phyloP scores from a whole-genome alignment of 2,888 invertebrate genomes.

The Lithophane socia region DNA sequence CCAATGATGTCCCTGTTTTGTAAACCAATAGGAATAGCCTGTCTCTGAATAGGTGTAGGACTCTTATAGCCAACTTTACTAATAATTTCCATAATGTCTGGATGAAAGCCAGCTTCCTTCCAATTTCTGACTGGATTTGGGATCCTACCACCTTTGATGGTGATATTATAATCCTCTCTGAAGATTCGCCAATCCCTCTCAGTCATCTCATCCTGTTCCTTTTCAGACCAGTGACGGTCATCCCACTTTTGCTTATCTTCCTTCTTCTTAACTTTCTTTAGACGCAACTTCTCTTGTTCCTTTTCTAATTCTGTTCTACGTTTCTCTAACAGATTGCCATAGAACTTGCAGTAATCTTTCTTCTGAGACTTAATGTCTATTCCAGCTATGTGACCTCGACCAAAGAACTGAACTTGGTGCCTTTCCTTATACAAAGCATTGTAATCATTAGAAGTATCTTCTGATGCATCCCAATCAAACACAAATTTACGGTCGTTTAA shows the following conservation, averaged over 20 bases:
- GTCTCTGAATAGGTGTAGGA: conserved; percentile 99
- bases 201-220: conserved; percentile 98
- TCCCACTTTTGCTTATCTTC: conserved; percentile 99
- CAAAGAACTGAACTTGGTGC: conserved; percentile 99
- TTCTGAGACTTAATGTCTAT: conserved; percentile 99
- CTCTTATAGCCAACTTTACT: conserved; percentile 98
- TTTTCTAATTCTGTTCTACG: conserved; percentile 99
- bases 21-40: conserved; percentile 99
- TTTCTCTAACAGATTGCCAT: conserved; percentile 98
- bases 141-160: conserved; percentile 99
- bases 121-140: conserved; percentile 98
- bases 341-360: conserved; percentile 98
- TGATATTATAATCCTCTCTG: conserved; percentile 99
- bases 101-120: conserved; percentile 97
- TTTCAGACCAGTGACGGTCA: conserved; percentile 99
- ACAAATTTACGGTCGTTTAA: conserved; percentile 99
- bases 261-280: conserved; percentile 97
- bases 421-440: conserved; percentile 98
- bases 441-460: conserved; percentile 99
- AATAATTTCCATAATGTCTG: conserved; percentile 98
- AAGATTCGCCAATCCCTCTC: conserved; percentile 99
- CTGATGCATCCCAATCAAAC: conserved; percentile 99
- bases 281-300: conserved; percentile 97
- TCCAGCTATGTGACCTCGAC: conserved; percentile 99
- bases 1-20: conserved; percentile 99